Base-by-base conservation (phyloP, 2,797 vertebrate genomes). In the Mycteria americana region DNA sequence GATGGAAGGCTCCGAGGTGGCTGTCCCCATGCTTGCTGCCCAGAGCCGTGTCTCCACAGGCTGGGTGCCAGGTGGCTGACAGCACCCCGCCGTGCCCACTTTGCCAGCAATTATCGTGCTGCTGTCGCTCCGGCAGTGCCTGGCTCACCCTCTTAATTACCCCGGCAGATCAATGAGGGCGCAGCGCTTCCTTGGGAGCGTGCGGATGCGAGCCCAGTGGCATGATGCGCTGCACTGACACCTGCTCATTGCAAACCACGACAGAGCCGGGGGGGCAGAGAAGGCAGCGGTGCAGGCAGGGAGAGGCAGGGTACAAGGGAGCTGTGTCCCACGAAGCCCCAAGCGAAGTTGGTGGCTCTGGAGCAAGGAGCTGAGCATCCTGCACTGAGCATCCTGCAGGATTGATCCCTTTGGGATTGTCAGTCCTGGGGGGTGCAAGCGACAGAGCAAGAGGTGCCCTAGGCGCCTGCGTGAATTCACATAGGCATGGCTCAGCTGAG, bases 341-440 rank as follows among this genome's bases (percentile, higher is more conserved):
- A 5, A 5, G 64, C 0, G 3, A 76, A n/a, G 19, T 9, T 39
- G 72, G 56, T 53, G 72, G 23, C 64, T 37, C 51, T 0, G 1
- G 64, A 85, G 68, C 41, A 45, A 13, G 5, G 45, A 25, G 33
- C 15, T 50, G 41, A 85, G 50, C 51, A 76, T 43, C 54, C 50
- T 18, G 67, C 37, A 13, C 15, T 50, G 41, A 82, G 50, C 54
- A 76, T 39, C 54, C 50, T 18, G 67, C 37, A 13, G 30, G 48
- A 80, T 2, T 1, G 60, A 83, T 19, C 50, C 59, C 35, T 46
- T 64, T 23, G 65, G 24, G 17, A 33, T 39, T 35, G 28, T 50
- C n/a, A 24, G 11, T 75, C 65, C 41, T 0, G 31, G 46, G 18
- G 33, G 10, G 24, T 17, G 46, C 16, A 18, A 69, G 77, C 0